Base-by-base conservation (phyloP, 2,888 invertebrate species). In the Trisateles emortualis region DNA sequence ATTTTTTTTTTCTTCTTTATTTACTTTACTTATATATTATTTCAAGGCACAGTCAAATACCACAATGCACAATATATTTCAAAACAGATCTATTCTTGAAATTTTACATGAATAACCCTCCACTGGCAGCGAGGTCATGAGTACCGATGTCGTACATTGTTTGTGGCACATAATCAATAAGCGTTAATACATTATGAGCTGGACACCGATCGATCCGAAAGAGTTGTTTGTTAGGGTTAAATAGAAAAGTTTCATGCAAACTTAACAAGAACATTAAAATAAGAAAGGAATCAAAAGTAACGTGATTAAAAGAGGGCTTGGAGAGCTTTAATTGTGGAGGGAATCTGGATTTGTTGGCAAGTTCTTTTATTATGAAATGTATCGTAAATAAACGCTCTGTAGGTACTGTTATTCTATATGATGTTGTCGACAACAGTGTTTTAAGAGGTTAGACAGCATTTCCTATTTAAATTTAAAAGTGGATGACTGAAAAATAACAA, bases 241-340 rank as follows among this genome's bases (percentile, higher is more conserved):
- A 59, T 65, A 46, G 54, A 63, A 64, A 68, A 65, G 43, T 68
- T 68, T 30, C 36, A 56, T 59, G 29, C n/a, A 62, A 68, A 65
- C 59, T 63, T 52, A 44, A 52, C 39, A 52, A 64, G 58, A 67
- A 67, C 49, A 52, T 50, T 51, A 44, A 55, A 65, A 58, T 59
- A 68, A 64, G 57, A 61, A 57, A 57, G 43, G 59, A 59, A 52
- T 65, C 59, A 62, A 68, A 62, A 59, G 46, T 49, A 58, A 49
- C 52, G 49, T 53, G 57, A 68, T 68, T 55, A 44, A 57, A 50
- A 45, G 49, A 60, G 32, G 44, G 54, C 32, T 47, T 38, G 29
- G 38, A 36, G 48, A 57, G 52, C 59, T 68, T 55, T 53, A 59
- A 63, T 57, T 47, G 59, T 44, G 46, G 42, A 59, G 47, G 50